A percentile compares a stretch with the other conserved stretches of the same genome.
Conservation (phyloP, 2,113 vertebrate species). For the Andinoacara biseriatus region DNA sequence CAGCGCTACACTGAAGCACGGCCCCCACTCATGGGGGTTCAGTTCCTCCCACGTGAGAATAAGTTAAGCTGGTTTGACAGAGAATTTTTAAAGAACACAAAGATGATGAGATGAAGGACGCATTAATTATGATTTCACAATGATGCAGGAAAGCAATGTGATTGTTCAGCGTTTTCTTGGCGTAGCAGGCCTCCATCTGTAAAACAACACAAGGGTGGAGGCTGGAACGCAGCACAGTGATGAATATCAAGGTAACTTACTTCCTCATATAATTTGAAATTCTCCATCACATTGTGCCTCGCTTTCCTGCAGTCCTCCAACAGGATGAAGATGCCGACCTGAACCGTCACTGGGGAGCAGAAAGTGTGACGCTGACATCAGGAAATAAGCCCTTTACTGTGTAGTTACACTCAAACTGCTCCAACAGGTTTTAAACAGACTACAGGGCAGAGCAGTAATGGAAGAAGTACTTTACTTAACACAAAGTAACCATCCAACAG, state of each 20-base stretch:
- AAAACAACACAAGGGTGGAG: not conserved
- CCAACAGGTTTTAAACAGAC: not conserved
- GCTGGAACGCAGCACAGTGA: not conserved
- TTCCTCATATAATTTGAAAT: not conserved
- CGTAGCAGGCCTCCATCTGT: not conserved
- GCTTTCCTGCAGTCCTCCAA: not conserved
- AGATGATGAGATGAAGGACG: too few species aligned
- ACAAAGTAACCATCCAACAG: not conserved
- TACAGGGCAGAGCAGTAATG: not conserved
- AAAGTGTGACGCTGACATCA: not conserved
- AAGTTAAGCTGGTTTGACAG: not conserved
- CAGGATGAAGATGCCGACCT: slow-evolving; percentile 8
- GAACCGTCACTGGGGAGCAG: not conserved
- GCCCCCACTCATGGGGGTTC: not conserved
- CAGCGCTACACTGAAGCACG: not conserved
- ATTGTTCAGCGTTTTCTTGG: not conserved
- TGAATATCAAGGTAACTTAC: not conserved
- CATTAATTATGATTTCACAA: too few species aligned
- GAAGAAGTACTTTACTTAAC: not conserved
- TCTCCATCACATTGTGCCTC: not conserved
- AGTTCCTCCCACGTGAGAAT: not conserved
- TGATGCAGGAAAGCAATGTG: not conserved
- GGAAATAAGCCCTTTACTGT: not conserved
- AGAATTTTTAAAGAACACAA: not conserved
- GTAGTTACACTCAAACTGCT: not conserved